Evolutionary conservation across 2,888 invertebrate genomes (phyloP), one percentile per base, ranked within the genome.

Genomic region (Aproaerema taeniolella): DNA sequence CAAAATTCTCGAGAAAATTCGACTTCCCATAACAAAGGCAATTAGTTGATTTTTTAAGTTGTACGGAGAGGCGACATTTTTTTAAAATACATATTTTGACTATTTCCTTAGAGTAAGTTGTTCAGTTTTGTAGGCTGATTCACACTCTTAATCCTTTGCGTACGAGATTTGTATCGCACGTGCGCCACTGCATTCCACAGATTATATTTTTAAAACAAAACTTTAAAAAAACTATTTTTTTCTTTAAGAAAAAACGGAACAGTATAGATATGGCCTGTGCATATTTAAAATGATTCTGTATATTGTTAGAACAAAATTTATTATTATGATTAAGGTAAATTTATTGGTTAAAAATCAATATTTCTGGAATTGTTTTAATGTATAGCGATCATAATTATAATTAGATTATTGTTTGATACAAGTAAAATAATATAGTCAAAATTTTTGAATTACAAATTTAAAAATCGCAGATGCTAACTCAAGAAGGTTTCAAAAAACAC

Each of bases 141-240:
- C n/a, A n/a, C n/a, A n/a, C n/a, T n/a, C n/a, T n/a, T n/a, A n/a
- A n/a, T n/a, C n/a, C n/a, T n/a, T n/a, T n/a, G n/a, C n/a, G n/a
- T n/a, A n/a, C n/a, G n/a, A n/a, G n/a, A n/a, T n/a, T n/a, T n/a
- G n/a, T n/a, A n/a, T n/a, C n/a, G n/a, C n/a, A n/a, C n/a, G n/a
- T n/a, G n/a, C n/a, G 55, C 61, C 62, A 66, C 71, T 67, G 68
- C 78, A 81, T 79, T 79, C 79, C 81, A 73, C 71, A 64, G 59
- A 63, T 64, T 63, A 72, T 67, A 67, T 69, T 65, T 68, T 64
- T 58, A 50, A 61, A 57, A 57, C 1, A 7, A 16, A 15, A 37
- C 11, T 37, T n/a, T n/a, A n/a, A n/a, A n/a, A 40, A 46, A 43
- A 42, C 32, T 40, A 13, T 32, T 43, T 41, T 42, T 39, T 44